Conservation (phyloP, 1,140 invertebrate genomes). For the Zaprionus davidi region DNA sequence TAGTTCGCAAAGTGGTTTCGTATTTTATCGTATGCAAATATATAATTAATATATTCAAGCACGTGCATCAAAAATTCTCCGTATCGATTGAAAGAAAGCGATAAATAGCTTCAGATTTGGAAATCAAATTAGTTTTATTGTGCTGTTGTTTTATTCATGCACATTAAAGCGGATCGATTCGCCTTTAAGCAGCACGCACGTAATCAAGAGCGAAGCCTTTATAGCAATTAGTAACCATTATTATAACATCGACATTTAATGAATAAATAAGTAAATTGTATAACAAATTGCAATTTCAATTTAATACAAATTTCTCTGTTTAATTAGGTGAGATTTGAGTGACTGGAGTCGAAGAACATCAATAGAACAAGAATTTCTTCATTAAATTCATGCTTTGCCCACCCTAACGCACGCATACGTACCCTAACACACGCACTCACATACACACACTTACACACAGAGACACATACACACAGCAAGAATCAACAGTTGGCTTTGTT, state of each 20-base stretch:
- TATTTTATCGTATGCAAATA: not conserved
- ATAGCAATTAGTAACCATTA: too few species aligned
- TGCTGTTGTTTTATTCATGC: not conserved
- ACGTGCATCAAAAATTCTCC: not conserved
- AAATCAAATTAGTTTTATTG: slow-evolving; percentile 6
- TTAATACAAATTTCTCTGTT: not conserved
- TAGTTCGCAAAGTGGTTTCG: too few species aligned
- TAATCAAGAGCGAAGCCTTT: too few species aligned
- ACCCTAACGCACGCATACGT: slow-evolving; percentile 2
- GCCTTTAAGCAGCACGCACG: not conserved
- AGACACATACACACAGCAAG: slow-evolving; percentile 8
- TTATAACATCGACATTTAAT: too few species aligned
- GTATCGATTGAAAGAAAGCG: not conserved
- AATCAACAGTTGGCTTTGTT: slow-evolving; percentile 70
- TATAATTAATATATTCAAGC: not conserved
- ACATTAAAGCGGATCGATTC: not conserved
- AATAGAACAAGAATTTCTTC: not conserved
- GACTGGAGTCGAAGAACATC: not conserved
- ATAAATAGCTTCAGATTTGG: not conserved
- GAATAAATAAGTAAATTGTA: too few species aligned
- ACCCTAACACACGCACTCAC: slow-evolving; percentile 1
- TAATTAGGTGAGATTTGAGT: not conserved
- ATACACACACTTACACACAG: not conserved
- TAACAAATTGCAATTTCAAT: not conserved
- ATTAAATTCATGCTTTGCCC: slow-evolving; percentile 1